phyloP scores from a whole-genome alignment of 2,113 vertebrate species.

The Hippopotamus amphibius region DNA sequence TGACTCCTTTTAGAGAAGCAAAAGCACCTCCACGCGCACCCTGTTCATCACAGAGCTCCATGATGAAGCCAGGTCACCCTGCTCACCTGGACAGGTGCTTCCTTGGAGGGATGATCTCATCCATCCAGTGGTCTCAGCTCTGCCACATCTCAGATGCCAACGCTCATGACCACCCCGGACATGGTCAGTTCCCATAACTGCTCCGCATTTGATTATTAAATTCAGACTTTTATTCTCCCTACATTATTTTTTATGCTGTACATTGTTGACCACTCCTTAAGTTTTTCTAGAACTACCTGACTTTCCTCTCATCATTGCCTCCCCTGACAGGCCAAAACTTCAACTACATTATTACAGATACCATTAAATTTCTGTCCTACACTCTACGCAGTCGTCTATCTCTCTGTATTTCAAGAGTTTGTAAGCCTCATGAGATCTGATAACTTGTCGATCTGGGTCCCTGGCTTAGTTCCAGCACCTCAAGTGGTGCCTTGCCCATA shows the following conservation, averaged over 20 bases:
- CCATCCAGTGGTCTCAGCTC: accelerated
- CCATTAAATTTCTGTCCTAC: neutral
- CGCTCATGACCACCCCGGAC: accelerated
- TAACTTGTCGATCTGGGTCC: neutral
- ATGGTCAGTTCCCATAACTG: neutral
- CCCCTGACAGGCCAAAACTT: neutral
- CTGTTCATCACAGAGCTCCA: accelerated
- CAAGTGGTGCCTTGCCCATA: accelerated
- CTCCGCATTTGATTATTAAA: neutral
- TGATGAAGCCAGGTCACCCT: accelerated
- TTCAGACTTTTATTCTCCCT: neutral
- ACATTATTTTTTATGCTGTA: accelerated
- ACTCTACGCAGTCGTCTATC: accelerated
- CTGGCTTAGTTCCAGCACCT: neutral
- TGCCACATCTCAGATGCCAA: no score
- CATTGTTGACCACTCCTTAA: neutral
- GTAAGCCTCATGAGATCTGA: neutral
- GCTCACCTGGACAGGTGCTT: neutral
- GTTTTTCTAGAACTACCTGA: neutral
- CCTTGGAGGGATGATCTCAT: accelerated
- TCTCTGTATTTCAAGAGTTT: neutral
- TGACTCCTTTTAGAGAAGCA: neutral
- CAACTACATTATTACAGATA: neutral
- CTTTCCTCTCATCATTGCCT: neutral
- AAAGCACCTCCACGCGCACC: accelerated